Evolutionary conservation across 2,888 invertebrate species (phyloP).

Genomic region (Andrena minutula): DNA sequence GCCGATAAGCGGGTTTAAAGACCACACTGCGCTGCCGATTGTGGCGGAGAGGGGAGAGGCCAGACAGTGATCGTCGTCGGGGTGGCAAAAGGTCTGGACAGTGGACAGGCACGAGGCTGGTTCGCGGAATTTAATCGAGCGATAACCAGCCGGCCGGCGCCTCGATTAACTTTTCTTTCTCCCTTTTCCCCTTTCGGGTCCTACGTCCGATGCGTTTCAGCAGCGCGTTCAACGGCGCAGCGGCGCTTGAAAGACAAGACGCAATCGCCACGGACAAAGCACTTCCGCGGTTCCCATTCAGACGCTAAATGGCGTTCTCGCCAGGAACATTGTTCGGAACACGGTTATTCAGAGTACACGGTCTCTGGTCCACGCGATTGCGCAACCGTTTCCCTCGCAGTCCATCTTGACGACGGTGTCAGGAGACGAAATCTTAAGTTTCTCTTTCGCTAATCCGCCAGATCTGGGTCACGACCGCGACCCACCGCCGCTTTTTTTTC

Average conservation of each 20-base stretch:
- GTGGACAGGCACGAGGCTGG: conserved; percentile 13
- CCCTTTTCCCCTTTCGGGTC: background rate
- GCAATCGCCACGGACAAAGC: conserved; percentile 2
- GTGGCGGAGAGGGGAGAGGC: background rate
- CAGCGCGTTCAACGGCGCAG: background rate
- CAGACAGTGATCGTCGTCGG: conserved; percentile 32
- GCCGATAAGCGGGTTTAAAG: background rate
- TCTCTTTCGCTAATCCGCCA: background rate
- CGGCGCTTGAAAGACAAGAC: background rate
- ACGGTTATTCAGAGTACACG: too few relatives aligned
- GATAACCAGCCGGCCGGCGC: conserved; percentile 23
- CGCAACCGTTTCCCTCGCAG: background rate
- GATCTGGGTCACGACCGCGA: conserved; percentile 49
- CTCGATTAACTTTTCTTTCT: background rate
- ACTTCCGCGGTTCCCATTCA: background rate
- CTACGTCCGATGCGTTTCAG: background rate
- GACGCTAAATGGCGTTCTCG: background rate
- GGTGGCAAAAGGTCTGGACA: conserved; percentile 16
- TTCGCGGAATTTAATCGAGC: conserved; percentile 42
- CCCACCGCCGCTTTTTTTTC: conserved; percentile 23
- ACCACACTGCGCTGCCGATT: background rate
- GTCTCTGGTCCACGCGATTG: background rate
- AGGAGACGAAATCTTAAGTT: too few relatives aligned
- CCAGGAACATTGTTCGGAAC: conserved; percentile 1
- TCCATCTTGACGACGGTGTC: background rate